Evolutionary conservation across 1,140 invertebrate species (phyloP).

Genomic region (Zaprionus nigranus): DNA sequence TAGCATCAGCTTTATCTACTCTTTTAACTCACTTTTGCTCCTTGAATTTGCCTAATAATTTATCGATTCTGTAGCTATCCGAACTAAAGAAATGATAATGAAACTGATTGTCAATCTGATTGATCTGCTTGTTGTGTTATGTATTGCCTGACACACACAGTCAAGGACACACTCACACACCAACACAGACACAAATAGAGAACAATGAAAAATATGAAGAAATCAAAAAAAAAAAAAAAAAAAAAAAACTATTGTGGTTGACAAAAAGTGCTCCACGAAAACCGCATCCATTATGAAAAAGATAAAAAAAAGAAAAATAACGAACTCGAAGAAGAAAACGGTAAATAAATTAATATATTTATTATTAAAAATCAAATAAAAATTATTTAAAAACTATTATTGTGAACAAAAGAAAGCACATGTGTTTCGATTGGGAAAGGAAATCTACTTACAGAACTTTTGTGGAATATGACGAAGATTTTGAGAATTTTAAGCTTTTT

Average conservation of each 20-base stretch:
- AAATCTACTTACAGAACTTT: not conserved
- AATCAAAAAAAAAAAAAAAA: slow-evolving; percentile 13
- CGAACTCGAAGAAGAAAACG: slow-evolving; percentile 39
- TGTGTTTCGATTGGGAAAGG: not conserved
- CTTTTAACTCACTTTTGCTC: slow-evolving; percentile 25
- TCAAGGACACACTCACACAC: slow-evolving; percentile 13
- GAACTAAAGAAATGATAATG: slow-evolving; percentile 26
- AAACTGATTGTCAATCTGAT: slow-evolving; percentile 25
- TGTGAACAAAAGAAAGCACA: slow-evolving; percentile 49
- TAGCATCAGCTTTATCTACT: slow-evolving; percentile 17
- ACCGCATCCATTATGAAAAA: slow-evolving; percentile 37
- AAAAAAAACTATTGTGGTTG: slow-evolving; percentile 32
- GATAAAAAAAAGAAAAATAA: slow-evolving; percentile 34
- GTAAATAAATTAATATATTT: slow-evolving; percentile 76
- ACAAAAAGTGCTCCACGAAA: slow-evolving; percentile 44
- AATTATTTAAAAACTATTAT: slow-evolving; percentile 72
- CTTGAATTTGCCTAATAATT: slow-evolving; percentile 29
- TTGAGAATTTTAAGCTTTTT: not conserved
- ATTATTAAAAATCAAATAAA: slow-evolving; percentile 80
- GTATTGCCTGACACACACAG: slow-evolving; percentile 9
- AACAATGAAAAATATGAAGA: slow-evolving; percentile 12
- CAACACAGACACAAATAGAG: slow-evolving; percentile 27
- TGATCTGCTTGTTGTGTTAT: slow-evolving; percentile 26
- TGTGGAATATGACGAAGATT: no score
- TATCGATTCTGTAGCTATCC: slow-evolving; percentile 23